Evolutionary conservation across 2,113 vertebrate species (phyloP).

Genomic region (Megaleporinus macrocephalus): DNA sequence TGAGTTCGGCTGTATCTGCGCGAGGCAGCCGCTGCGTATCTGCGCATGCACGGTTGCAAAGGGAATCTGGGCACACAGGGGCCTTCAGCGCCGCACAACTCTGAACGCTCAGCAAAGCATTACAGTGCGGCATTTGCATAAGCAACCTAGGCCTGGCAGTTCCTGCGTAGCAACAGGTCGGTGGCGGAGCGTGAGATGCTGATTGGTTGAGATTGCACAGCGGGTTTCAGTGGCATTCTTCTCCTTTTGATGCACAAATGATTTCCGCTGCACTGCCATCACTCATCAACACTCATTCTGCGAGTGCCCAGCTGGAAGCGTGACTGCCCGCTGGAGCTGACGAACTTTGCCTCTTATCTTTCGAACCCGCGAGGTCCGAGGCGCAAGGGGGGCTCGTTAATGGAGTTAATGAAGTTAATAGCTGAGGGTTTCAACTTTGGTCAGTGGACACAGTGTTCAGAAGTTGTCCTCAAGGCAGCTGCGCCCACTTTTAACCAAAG

Average conservation of each 20-base stretch:
- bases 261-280: not conserved
- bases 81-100: not conserved
- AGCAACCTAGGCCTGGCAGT: not conserved
- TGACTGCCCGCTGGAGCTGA: no score
- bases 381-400: not conserved
- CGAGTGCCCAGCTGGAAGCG: no score
- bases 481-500: no score
- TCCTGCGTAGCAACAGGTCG: not conserved
- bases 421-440: not conserved
- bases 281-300: not conserved
- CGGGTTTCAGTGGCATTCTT: not conserved
- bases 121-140: not conserved
- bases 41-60: not conserved
- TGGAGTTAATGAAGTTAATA: constrained; percentile 13
- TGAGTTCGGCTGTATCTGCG: constrained; percentile 27
- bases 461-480: no score
- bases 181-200: not conserved
- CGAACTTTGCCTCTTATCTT: not conserved
- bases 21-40: not conserved
- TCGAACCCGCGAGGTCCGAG: not conserved
- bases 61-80: no score
- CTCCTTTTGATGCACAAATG: no score
- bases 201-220: not conserved
- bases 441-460: not conserved
- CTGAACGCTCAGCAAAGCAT: not conserved